These are phyloP conservation scores for Embidobia sp. DNA, from an alignment of 2,888 invertebrate genomes.

Conservation along the genomic window DNA sequence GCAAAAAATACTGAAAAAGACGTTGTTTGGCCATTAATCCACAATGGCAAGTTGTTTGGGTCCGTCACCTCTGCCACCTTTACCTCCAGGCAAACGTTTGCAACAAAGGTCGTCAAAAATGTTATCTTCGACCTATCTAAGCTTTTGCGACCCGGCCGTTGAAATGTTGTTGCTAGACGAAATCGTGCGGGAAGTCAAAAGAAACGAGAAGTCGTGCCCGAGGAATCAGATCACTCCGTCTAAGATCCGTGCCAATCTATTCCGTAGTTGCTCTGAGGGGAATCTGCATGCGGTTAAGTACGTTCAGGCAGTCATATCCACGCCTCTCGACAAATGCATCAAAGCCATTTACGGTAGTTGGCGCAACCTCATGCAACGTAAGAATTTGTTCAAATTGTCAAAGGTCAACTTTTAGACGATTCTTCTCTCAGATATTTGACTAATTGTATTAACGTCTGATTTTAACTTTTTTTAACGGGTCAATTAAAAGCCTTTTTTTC, in stretches of 20 bases:
- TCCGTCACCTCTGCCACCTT: slow-evolving; percentile 84
- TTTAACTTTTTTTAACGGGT: too few species aligned
- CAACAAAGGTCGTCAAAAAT: slow-evolving; percentile 75
- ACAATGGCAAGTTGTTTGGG: slow-evolving; percentile 81
- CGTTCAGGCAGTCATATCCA: slow-evolving; percentile 70
- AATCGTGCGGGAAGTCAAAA: slow-evolving; percentile 67
- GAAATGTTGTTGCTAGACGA: slow-evolving; percentile 79
- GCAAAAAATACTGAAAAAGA: too few species aligned
- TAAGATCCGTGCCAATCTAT: slow-evolving; percentile 80
- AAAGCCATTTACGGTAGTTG: slow-evolving; percentile 90
- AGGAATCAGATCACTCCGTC: slow-evolving; percentile 62
- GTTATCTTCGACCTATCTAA: slow-evolving; percentile 83
- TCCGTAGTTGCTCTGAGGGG: slow-evolving; percentile 88
- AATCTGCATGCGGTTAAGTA: slow-evolving; percentile 84
- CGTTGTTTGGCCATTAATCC: too few species aligned
- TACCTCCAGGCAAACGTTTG: slow-evolving; percentile 83
- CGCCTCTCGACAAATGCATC: slow-evolving; percentile 87
- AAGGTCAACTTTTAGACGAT: too few species aligned
- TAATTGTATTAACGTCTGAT: too few species aligned
- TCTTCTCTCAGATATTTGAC: too few species aligned
- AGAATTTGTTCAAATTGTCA: slow-evolving; percentile 77
- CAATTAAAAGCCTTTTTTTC: too few species aligned
- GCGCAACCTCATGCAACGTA: slow-evolving; percentile 90
- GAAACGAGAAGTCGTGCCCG: slow-evolving; percentile 71
- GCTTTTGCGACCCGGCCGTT: slow-evolving; percentile 84